Conservation (phyloP, 1,140 invertebrate genomes). For the Zeugodacus cucurbitae region DNA sequence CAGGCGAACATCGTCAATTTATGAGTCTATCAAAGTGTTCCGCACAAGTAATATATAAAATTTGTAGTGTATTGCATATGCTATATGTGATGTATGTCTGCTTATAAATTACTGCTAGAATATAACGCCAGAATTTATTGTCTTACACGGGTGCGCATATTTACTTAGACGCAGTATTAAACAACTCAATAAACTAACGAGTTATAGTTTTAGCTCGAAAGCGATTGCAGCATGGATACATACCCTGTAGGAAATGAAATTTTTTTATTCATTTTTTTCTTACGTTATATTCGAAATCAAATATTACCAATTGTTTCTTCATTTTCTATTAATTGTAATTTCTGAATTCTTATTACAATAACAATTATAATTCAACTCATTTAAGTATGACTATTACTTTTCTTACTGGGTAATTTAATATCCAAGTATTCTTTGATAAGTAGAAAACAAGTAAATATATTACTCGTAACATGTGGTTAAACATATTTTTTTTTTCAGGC, state of each 20-base stretch:
- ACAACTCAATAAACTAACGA: background rate
- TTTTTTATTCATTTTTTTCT: too few species aligned
- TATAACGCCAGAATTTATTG: background rate
- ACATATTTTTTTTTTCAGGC: background rate
- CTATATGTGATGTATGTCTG: background rate
- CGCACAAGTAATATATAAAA: background rate
- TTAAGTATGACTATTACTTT: too few species aligned
- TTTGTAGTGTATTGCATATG: background rate
- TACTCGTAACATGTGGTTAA: too few species aligned
- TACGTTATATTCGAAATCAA: too few species aligned
- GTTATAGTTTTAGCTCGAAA: background rate
- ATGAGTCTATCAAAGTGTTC: background rate
- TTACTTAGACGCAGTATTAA: background rate
- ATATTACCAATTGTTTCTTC: too few species aligned
- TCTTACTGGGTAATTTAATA: too few species aligned
- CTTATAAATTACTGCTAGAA: background rate
- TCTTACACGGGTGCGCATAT: background rate
- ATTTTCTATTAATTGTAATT: too few species aligned
- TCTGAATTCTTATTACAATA: too few species aligned
- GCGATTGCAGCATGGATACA: background rate
- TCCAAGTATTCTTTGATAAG: too few species aligned
- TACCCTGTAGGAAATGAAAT: background rate
- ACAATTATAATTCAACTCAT: too few species aligned
- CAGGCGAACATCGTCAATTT: background rate
- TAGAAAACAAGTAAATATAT: too few species aligned